phyloP scores from a whole-genome alignment of 2,888 invertebrate genomes.

The Sarcophaga rosellei region DNA sequence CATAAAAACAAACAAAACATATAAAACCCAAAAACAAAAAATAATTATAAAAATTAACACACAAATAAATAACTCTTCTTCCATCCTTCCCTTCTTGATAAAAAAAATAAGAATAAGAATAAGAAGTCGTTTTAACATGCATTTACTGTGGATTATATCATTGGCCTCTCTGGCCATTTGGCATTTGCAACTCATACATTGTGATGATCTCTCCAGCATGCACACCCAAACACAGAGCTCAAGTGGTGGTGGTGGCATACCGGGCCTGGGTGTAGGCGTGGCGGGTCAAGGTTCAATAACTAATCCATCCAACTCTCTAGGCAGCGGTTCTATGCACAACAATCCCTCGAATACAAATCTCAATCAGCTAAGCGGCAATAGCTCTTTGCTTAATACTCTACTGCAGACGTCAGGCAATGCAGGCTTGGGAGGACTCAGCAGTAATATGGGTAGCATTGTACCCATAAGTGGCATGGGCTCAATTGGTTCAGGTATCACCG shows the following conservation, averaged over 20 bases:
- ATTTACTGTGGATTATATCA: conserved; percentile 69
- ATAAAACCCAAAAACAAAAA: background rate
- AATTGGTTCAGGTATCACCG: conserved; percentile 68
- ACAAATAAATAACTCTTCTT: background rate
- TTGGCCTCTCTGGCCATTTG: conserved; percentile 69
- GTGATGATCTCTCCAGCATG: conserved; percentile 70
- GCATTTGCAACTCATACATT: conserved; percentile 69
- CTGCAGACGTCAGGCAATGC: conserved; percentile 56
- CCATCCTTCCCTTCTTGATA: background rate
- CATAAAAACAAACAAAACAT: background rate
- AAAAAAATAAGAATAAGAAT: conserved; percentile 32
- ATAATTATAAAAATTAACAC: background rate
- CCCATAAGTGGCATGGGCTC: conserved; percentile 63
- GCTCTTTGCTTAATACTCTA: conserved; percentile 74
- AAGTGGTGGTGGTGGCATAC: conserved; percentile 60
- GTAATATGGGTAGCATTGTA: conserved; percentile 44
- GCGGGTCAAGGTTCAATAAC: conserved; percentile 38
- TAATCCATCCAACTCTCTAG: conserved; percentile 26
- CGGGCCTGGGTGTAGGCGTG: conserved; percentile 25
- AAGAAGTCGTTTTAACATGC: conserved; percentile 50
- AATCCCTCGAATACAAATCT: conserved; percentile 60
- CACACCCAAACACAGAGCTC: conserved; percentile 55
- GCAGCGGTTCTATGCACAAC: conserved; percentile 44
- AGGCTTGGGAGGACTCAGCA: conserved; percentile 41
- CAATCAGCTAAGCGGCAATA: conserved; percentile 70